Percentiles rank a stretch among this genome's conserved stretches.
Evolutionary conservation across 2,888 invertebrate species (phyloP).

Genomic region (Diarsia dahlii): DNA sequence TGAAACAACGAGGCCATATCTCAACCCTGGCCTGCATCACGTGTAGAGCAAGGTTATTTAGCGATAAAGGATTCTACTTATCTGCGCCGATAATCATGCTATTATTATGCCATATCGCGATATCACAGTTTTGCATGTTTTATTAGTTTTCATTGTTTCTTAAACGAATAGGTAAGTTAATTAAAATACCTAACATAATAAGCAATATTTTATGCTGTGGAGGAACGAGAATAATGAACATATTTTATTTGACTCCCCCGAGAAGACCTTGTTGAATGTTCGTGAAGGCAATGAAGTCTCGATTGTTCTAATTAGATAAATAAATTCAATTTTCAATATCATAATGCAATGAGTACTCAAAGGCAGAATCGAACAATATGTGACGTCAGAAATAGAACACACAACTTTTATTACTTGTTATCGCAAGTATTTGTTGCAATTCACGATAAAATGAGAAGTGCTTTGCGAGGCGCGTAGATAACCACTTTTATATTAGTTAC

Average conservation of each 20-base stretch:
- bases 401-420: slow-evolving; percentile 82
- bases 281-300: slow-evolving; percentile 29
- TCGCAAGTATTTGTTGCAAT: slow-evolving; percentile 82
- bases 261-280: slow-evolving; percentile 7
- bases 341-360: slow-evolving; percentile 40
- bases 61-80: slow-evolving; percentile 64
- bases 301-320: slow-evolving; percentile 35
- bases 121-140: slow-evolving; percentile 37
- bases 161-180: slow-evolving; percentile 6
- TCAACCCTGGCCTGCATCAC: slow-evolving; percentile 67
- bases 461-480: slow-evolving; percentile 78
- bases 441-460: slow-evolving; percentile 83
- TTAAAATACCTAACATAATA: slow-evolving; percentile 7
- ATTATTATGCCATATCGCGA: slow-evolving; percentile 44
- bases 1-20: slow-evolving; percentile 59
- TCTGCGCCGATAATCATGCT: slow-evolving; percentile 47
- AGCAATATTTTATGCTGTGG: not conserved
- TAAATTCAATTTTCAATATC: slow-evolving; percentile 30
- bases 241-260: slow-evolving; percentile 22
- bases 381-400: slow-evolving; percentile 78
- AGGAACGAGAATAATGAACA: slow-evolving; percentile 3
- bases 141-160: slow-evolving; percentile 26
- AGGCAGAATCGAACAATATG: slow-evolving; percentile 54
- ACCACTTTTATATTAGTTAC: slow-evolving; percentile 73
- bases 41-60: slow-evolving; percentile 60